Conservation (phyloP, 1,140 invertebrate species). For the Drosophila murphyi region DNA sequence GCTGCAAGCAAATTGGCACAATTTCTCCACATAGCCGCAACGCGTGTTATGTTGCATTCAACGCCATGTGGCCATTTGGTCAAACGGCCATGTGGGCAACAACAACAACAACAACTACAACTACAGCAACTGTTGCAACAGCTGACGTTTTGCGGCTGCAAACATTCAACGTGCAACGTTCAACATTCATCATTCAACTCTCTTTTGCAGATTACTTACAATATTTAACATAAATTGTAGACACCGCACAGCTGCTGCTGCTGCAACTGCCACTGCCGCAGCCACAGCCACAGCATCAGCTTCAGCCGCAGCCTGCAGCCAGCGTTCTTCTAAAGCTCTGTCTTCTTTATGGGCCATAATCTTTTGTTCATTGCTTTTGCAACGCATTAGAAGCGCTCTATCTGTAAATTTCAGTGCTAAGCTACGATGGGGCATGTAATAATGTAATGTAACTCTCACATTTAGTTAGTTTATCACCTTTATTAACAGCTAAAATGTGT, state of each 20-base stretch:
- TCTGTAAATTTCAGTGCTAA: constrained; percentile 1
- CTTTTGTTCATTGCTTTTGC: constrained; percentile 17
- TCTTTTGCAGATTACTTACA: constrained; percentile 66
- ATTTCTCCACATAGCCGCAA: constrained; percentile 65
- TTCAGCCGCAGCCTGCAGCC: neutral
- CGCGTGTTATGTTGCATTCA: constrained; percentile 72
- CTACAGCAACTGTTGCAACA: constrained; percentile 50
- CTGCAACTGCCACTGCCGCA: constrained; percentile 48
- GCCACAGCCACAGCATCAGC: constrained; percentile 3
- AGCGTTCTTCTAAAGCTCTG: neutral
- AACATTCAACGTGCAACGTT: constrained; percentile 45
- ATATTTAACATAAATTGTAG: constrained; percentile 75
- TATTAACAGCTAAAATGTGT: too few species aligned
- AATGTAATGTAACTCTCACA: too few species aligned
- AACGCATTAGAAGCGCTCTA: constrained; percentile 6
- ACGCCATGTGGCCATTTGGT: constrained; percentile 3
- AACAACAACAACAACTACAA: constrained; percentile 12
- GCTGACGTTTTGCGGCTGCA: constrained; percentile 70
- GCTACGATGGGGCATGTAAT: neutral
- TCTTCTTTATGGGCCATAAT: constrained; percentile 17
- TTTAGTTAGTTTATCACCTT: too few species aligned
- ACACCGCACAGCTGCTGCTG: constrained; percentile 45
- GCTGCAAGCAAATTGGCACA: constrained; percentile 77
- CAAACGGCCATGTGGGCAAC: constrained; percentile 52
- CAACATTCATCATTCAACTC: constrained; percentile 54